Evolutionary conservation across 2,797 vertebrate genomes (phyloP).

Genomic region (Sandelia bainsii): DNA sequence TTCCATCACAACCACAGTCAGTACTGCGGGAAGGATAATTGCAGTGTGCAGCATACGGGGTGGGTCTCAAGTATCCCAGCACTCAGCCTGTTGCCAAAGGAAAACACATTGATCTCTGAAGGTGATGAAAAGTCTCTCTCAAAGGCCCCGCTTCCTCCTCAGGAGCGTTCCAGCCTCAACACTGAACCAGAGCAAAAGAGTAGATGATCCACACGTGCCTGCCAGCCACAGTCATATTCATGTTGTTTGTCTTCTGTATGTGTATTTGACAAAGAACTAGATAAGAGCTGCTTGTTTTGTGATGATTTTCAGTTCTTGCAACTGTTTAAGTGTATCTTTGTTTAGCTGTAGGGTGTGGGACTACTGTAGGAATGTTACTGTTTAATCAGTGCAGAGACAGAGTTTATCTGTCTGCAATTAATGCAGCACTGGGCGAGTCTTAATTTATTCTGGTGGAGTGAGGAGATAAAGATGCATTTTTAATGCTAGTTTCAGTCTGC

Average conservation of each 20-base stretch:
- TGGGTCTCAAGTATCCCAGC: slow-evolving; percentile 80
- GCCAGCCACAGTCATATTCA: slow-evolving; percentile 45
- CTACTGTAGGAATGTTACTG: slow-evolving; percentile 8
- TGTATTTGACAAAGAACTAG: slow-evolving; percentile 22
- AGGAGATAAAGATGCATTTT: slow-evolving; percentile 64
- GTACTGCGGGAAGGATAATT: slow-evolving; percentile 78
- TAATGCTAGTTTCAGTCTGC: slow-evolving; percentile 70
- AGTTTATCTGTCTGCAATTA: slow-evolving; percentile 36
- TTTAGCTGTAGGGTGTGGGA: slow-evolving; percentile 14
- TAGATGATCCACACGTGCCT: slow-evolving; percentile 64
- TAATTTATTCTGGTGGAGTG: slow-evolving; percentile 25
- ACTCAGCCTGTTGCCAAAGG: slow-evolving; percentile 74
- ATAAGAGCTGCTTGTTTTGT: slow-evolving; percentile 34
- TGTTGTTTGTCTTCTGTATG: slow-evolving; percentile 55
- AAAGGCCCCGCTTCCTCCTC: slow-evolving; percentile 71
- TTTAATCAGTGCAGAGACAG: slow-evolving; percentile 20
- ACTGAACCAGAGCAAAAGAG: slow-evolving; percentile 62
- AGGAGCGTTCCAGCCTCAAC: slow-evolving; percentile 64
- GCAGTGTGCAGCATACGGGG: slow-evolving; percentile 65
- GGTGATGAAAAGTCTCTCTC: slow-evolving; percentile 83
- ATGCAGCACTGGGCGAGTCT: slow-evolving; percentile 7
- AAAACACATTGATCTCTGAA: slow-evolving; percentile 83
- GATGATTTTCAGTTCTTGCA: slow-evolving; percentile 36
- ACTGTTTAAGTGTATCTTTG: slow-evolving; percentile 16
- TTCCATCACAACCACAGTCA: slow-evolving; percentile 75